Evolutionary conservation across 2,797 vertebrate genomes (phyloP).

Genomic region (Siniperca undulata): DNA sequence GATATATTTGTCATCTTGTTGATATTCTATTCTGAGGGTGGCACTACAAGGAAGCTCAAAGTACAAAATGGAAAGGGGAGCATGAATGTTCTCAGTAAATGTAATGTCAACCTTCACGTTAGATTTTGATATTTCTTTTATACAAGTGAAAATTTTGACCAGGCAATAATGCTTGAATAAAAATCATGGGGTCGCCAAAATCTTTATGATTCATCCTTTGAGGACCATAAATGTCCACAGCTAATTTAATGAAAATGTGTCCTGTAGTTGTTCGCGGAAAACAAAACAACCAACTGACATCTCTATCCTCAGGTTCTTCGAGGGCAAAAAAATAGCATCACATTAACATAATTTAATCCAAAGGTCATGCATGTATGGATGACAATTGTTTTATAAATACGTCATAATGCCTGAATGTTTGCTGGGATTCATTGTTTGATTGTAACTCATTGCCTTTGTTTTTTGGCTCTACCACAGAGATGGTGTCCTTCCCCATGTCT

Average conservation of each 20-base stretch:
- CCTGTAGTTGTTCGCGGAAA: neutral
- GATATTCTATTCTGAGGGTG: neutral
- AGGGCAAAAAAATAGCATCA: neutral
- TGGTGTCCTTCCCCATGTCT: conserved; percentile 48
- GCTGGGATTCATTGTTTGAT: neutral
- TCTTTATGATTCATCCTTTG: neutral
- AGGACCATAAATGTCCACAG: neutral
- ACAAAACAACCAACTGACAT: neutral
- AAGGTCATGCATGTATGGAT: neutral
- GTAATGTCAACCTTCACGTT: neutral
- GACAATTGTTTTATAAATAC: neutral
- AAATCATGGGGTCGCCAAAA: neutral
- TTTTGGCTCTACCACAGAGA: conserved; percentile 61
- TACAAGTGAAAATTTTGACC: neutral
- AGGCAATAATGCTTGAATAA: neutral
- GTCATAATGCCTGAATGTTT: neutral
- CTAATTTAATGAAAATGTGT: conserved; percentile 6
- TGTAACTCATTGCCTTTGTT: conserved; percentile 1
- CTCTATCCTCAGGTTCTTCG: neutral
- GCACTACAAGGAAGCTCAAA: neutral
- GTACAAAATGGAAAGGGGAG: neutral
- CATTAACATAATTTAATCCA: neutral
- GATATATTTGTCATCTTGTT: neutral
- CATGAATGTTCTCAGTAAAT: neutral
- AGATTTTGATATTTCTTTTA: neutral